Evolutionary conservation across 1,140 invertebrate species (phyloP).

Genomic region (Meloidogyne hapla): DNA sequence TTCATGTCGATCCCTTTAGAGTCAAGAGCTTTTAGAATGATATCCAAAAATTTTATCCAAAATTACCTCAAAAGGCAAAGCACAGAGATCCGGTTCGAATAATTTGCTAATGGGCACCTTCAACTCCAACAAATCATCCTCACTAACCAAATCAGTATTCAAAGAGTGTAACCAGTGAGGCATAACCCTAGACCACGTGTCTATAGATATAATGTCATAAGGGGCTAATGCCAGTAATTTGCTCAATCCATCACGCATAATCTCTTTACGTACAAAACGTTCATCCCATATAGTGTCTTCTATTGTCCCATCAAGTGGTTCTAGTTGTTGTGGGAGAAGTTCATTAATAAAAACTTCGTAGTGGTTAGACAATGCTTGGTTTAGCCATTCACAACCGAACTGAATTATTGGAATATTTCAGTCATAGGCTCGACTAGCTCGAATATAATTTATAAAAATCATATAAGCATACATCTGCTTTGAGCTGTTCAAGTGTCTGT

Average conservation of each 20-base stretch:
- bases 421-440: too few species aligned
- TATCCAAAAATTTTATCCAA: too few species aligned
- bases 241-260: constrained; percentile 76
- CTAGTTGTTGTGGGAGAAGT: constrained; percentile 73
- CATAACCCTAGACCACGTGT: constrained; percentile 95
- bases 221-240: constrained; percentile 90
- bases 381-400: constrained; percentile 87
- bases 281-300: constrained; percentile 87
- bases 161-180: constrained; percentile 97
- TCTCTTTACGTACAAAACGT: constrained; percentile 81
- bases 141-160: constrained; percentile 81
- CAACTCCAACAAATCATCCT: constrained; percentile 84
- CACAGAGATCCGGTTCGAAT: constrained; percentile 89
- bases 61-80: constrained; percentile 82
- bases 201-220: constrained; percentile 90
- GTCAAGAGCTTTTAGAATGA: too few species aligned
- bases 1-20: too few species aligned
- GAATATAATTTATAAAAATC: too few species aligned
- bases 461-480: constrained; percentile 74
- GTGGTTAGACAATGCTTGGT: constrained; percentile 78
- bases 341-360: constrained; percentile 84
- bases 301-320: constrained; percentile 80
- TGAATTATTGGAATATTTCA: too few species aligned
- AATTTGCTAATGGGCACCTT: constrained; percentile 93
- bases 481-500: constrained; percentile 83